Conservation (phyloP, 2,888 invertebrate species). For the Geotrupes spiniger region DNA sequence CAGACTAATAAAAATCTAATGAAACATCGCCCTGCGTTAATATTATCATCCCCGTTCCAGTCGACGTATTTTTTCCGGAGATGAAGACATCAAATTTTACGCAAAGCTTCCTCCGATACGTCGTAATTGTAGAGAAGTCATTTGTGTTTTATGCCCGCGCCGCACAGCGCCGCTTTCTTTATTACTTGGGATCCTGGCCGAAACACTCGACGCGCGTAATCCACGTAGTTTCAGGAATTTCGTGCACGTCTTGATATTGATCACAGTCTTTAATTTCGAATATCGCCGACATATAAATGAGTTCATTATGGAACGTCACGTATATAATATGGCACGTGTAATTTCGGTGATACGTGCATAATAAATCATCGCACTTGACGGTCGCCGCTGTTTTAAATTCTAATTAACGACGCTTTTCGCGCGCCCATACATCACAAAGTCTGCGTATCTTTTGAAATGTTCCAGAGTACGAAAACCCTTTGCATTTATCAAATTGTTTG, state of each 20-base stretch:
- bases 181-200: not conserved
- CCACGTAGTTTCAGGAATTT: constrained; percentile 10
- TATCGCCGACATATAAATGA: constrained; percentile 28
- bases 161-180: not conserved
- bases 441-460: too few relatives aligned
- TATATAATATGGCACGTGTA: constrained; percentile 18
- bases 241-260: constrained; percentile 14
- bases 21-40: too few relatives aligned
- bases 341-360: constrained; percentile 5
- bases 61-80: too few relatives aligned
- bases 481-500: too few relatives aligned
- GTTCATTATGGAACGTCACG: constrained; percentile 28
- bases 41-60: too few relatives aligned
- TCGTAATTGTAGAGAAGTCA: too few relatives aligned
- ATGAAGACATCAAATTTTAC: too few relatives aligned
- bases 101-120: too few relatives aligned
- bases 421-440: not conserved
- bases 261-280: constrained; percentile 22
- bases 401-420: constrained; percentile 8
- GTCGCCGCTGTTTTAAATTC: constrained; percentile 9
- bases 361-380: constrained; percentile 15
- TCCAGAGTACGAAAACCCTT: too few relatives aligned
- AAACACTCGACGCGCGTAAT: not conserved
- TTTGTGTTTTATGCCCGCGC: too few relatives aligned
- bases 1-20: too few relatives aligned